phyloP scores from a whole-genome alignment of 2,113 vertebrate species.

The zebrafish (Danio rerio) region GRCz12tu NC_133181.1:14580501-14581000 shows the following conservation, averaged over 20 bases:
- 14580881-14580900: neutral
- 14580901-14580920: neutral
- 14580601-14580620: slow-evolving; percentile 15
- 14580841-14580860: neutral
- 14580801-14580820: too few species aligned
- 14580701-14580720: neutral
- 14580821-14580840: too few species aligned
- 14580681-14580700: neutral
- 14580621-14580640: neutral
- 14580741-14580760: too few species aligned
- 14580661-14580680: neutral
- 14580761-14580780: too few species aligned
- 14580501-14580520: slow-evolving; percentile 11
- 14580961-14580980: neutral
- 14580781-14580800: too few species aligned
- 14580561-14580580: slow-evolving; percentile 11
- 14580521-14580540: slow-evolving; percentile 10
- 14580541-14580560: slow-evolving; percentile 1
- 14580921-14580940: neutral
- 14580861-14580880: neutral
- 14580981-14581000: too few species aligned
- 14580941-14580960: neutral
- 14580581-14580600: slow-evolving; percentile 2
- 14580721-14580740: neutral
- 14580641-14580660: neutral